phyloP scores from a whole-genome alignment of 1,140 invertebrate genomes.

The Tetramorium alpestre region DNA sequence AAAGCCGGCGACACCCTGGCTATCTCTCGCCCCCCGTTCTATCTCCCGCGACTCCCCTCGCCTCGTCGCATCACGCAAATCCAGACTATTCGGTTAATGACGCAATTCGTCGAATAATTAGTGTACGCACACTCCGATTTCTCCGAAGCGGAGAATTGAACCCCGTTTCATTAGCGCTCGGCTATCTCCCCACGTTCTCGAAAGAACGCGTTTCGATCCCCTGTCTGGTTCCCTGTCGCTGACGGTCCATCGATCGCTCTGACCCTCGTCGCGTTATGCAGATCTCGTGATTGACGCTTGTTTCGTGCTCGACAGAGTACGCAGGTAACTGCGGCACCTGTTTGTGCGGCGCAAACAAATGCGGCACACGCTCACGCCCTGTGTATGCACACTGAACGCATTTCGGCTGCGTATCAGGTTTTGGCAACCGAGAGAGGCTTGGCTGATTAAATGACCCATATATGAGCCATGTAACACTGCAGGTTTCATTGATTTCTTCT shows the following conservation, averaged over 20 bases:
- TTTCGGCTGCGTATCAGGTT: conserved; percentile 13
- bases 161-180: not conserved
- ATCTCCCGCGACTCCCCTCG: not conserved
- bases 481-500: conserved; percentile 67
- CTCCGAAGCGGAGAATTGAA: conserved; percentile 29
- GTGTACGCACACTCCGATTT: conserved; percentile 30
- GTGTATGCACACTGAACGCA: conserved; percentile 15
- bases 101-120: conserved; percentile 72
- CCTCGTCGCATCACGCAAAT: not conserved
- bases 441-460: conserved; percentile 63
- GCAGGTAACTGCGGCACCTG: conserved; percentile 73
- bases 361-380: conserved; percentile 50
- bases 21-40: not conserved
- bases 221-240: not conserved
- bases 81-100: conserved; percentile 66
- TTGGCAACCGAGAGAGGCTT: conserved; percentile 37
- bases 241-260: conserved; percentile 33
- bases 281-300: conserved; percentile 57
- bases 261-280: conserved; percentile 52
- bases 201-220: not conserved
- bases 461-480: not conserved
- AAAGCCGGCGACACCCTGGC: not conserved
- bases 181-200: not conserved
- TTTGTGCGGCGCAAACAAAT: conserved; percentile 78
- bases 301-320: conserved; percentile 58